Evolutionary conservation across 2,888 invertebrate genomes (phyloP).

Genomic region (Aromia moschata): DNA sequence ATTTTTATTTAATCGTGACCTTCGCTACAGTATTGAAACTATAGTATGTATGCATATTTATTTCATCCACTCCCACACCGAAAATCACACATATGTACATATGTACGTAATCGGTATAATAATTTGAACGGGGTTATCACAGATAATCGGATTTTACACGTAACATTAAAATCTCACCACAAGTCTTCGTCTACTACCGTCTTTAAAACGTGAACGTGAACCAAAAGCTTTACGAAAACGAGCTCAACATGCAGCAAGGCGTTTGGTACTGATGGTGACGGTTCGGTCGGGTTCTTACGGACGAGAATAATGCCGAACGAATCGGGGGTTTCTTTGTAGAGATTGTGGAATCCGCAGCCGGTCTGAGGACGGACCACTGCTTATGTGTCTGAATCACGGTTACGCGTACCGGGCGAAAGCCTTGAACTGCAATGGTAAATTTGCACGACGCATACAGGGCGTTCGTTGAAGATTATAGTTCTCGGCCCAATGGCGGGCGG

Average conservation of each 20-base stretch:
- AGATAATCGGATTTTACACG: not conserved
- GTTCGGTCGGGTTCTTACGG: slow-evolving; percentile 20
- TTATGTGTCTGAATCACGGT: not conserved
- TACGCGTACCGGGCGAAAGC: not conserved
- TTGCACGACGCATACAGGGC: too few species aligned
- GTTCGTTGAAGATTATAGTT: too few species aligned
- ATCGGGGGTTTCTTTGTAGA: slow-evolving; percentile 21
- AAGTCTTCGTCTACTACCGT: too few species aligned
- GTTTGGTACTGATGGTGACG: slow-evolving; percentile 24
- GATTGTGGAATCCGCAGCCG: slow-evolving; percentile 22
- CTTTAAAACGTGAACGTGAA: not conserved
- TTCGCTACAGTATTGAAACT: not conserved
- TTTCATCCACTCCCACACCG: not conserved
- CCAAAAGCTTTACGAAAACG: slow-evolving; percentile 15
- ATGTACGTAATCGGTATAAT: not conserved
- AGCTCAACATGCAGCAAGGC: slow-evolving; percentile 11
- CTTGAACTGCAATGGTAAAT: not conserved
- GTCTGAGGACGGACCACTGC: not conserved
- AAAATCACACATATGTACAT: not conserved
- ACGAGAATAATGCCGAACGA: slow-evolving; percentile 14
- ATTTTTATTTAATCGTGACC: slow-evolving; percentile 24
- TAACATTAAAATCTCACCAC: not conserved
- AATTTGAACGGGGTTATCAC: not conserved
- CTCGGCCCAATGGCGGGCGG: too few species aligned
- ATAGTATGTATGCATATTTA: not conserved